Percentiles rank a stretch among this genome's conserved stretches.
Conservation (phyloP, 2,888 invertebrate species). For the Stenurella melanura region DNA sequence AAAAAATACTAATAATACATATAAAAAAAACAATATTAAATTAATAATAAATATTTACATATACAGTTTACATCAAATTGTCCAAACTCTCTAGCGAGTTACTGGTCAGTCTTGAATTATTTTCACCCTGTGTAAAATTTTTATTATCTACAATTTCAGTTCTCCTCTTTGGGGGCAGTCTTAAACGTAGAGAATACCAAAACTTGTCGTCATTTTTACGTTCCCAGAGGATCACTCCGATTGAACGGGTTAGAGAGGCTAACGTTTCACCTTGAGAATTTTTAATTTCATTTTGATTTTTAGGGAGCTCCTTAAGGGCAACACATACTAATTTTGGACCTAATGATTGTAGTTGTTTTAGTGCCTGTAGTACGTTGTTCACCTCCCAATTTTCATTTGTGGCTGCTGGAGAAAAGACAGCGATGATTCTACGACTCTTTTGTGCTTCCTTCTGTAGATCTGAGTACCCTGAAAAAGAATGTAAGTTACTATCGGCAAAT, state of each 20-base stretch:
- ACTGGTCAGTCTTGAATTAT: conserved; percentile 65
- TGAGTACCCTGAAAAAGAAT: conserved; percentile 76
- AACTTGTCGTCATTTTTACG: conserved; percentile 72
- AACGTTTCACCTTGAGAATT: conserved; percentile 75
- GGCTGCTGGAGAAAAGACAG: conserved; percentile 74
- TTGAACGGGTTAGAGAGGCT: conserved; percentile 73
- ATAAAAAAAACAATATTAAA: conserved; percentile 37
- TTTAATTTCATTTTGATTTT: conserved; percentile 66
- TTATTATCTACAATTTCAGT: conserved; percentile 41
- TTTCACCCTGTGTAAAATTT: conserved; percentile 50
- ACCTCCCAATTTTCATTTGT: conserved; percentile 74
- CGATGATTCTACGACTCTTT: conserved; percentile 74
- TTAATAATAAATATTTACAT: conserved; percentile 43
- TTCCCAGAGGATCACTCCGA: conserved; percentile 75
- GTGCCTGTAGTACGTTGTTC: conserved; percentile 69
- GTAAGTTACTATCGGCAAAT: background rate
- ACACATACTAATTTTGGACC: conserved; percentile 69
- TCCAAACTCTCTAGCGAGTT: conserved; percentile 66
- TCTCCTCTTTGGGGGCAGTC: conserved; percentile 76
- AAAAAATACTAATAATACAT: conserved; percentile 33
- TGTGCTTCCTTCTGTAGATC: conserved; percentile 75
- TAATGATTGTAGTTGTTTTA: conserved; percentile 73
- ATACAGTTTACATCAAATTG: conserved; percentile 66
- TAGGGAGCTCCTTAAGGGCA: conserved; percentile 72
- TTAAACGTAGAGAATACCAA: conserved; percentile 80